Evolutionary conservation across 2,797 vertebrate species (phyloP), one percentile per base, ranked within the genome.

Genomic region (Lagocephalus sceleratus): DNA sequence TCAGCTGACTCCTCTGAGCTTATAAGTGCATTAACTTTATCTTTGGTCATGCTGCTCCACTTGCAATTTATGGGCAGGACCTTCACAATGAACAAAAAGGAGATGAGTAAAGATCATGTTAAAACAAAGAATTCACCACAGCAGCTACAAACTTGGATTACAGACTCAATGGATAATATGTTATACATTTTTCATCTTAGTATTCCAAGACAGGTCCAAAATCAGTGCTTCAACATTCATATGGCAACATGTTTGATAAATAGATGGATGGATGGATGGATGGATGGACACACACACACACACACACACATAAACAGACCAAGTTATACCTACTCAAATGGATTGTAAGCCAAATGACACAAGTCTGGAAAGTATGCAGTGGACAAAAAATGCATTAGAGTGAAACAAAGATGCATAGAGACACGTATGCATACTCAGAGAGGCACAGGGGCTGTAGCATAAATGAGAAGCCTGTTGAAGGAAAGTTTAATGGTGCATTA

Each of bases 361-460:
- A 41, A 51, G 46, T 43, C 51, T 54, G 49, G 66, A 61, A 72
- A 66, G 70, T 52, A 7, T 61, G 60, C 50, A 60, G 48, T 57
- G 57, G 63, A 65, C 74, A 66, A n/a, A 71, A 57, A 39, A 47
- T 51, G 54, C 63, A 77, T 71, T 51, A 66, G 44, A 73, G 47
- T 20, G 45, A 67, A 38, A 26, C 55, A 54, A 57, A 65, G 38
- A 60, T 29, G 20, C 59, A 54, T 52, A 35, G 11, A 54, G 7
- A 42, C 40, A 42, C 40, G 19, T n/a, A 39, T 11, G 12, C 38
- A 22, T 17, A 19, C 57, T 39, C 49, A 56, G 46, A 26, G 35
- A 66, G 57, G 79, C 86, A 85, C 85, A 85, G 85, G 85, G 80
- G 42, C 75, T 63, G 69, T 65, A 80, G 71, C 61, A 80, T 73